Conservation (phyloP, 2,888 invertebrate genomes). For the Heliconius aoede region DNA sequence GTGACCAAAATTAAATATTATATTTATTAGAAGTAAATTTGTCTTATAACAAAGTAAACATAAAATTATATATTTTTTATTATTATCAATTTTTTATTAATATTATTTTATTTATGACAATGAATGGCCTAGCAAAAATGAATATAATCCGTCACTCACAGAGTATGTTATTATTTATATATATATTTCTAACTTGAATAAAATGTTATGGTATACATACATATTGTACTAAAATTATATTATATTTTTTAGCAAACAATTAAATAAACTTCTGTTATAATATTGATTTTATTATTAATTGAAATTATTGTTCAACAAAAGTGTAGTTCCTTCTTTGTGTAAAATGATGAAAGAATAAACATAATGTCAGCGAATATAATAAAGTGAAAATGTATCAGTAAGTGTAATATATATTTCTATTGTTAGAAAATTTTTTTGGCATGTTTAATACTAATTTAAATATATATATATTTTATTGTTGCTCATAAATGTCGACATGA, state of each 20-base stretch:
- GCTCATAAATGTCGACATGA: conserved; percentile 32
- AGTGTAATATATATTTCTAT: neutral
- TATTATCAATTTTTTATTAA: neutral
- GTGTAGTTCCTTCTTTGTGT: neutral
- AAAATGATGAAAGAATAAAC: neutral
- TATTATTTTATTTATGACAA: no score
- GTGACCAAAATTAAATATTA: neutral
- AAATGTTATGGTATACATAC: conserved; percentile 6
- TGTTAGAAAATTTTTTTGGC: neutral
- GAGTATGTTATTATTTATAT: conserved; percentile 6
- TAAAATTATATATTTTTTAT: neutral
- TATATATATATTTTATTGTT: conserved; percentile 14
- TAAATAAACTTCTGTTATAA: neutral
- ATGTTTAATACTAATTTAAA: neutral
- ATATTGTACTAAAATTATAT: conserved; percentile 2
- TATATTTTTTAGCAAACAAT: neutral
- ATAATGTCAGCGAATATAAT: neutral
- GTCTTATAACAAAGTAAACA: no score
- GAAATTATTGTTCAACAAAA: neutral
- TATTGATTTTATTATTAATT: neutral
- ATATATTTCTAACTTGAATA: neutral
- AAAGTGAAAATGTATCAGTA: no score
- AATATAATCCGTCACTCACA: conserved; percentile 12
- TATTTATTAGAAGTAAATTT: no score
- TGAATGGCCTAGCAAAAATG: conserved; percentile 6